Conservation (phyloP, 2,797 vertebrate species). For the Ataeniobius toweri region DNA sequence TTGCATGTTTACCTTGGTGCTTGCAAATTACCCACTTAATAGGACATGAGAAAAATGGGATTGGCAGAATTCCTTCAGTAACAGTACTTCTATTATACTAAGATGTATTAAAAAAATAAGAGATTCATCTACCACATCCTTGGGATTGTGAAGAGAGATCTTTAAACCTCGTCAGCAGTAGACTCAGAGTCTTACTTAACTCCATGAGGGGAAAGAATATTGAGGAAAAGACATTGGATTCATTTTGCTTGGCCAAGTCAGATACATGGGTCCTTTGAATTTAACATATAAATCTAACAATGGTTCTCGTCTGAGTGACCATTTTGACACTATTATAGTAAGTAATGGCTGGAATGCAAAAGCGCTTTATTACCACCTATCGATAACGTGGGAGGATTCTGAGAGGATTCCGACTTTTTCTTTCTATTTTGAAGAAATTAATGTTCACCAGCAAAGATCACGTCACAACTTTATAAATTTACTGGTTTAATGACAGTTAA, state of each 20-base stretch:
- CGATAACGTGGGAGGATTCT: neutral
- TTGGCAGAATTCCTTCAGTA: no score
- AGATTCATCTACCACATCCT: no score
- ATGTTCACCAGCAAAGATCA: neutral
- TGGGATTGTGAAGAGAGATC: no score
- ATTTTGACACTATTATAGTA: neutral
- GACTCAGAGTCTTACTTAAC: no score
- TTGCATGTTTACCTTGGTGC: no score
- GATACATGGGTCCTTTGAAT: neutral
- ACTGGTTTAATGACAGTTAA: neutral
- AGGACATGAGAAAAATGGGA: no score
- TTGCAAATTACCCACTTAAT: no score
- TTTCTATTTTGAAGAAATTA: neutral
- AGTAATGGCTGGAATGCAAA: neutral
- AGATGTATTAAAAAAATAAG: no score
- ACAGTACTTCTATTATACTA: no score
- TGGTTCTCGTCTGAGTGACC: neutral
- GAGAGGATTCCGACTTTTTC: neutral
- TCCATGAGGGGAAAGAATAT: neutral
- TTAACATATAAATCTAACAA: neutral
- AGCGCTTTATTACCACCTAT: neutral
- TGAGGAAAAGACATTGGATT: neutral
- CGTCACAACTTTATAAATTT: neutral
- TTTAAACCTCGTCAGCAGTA: no score
- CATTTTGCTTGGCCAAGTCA: neutral